A percentile compares a stretch with the other conserved stretches of the same genome.
Evolutionary conservation across 1,140 invertebrate species (phyloP).

Genomic region (Arion vulgaris): DNA sequence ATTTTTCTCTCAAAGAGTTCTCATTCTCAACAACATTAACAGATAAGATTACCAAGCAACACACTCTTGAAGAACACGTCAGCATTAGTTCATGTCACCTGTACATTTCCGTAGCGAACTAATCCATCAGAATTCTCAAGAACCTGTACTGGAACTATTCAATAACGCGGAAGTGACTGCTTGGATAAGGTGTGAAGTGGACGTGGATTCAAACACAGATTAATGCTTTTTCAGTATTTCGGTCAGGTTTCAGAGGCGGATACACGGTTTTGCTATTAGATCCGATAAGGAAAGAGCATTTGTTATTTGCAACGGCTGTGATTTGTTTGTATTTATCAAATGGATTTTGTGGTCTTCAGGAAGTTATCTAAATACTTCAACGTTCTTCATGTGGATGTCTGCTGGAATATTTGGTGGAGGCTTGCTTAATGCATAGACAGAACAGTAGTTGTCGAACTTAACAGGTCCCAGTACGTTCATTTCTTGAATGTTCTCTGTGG

Average conservation of each 20-base stretch:
- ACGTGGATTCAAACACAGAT: background rate
- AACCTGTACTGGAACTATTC: background rate
- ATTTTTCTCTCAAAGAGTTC: too few species aligned
- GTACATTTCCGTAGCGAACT: background rate
- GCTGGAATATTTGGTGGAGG: too few species aligned
- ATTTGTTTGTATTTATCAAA: background rate
- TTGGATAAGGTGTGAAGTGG: conserved; percentile 11
- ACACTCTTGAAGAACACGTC: background rate
- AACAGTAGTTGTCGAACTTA: too few species aligned
- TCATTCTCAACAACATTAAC: background rate
- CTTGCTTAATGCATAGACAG: too few species aligned
- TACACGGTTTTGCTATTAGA: background rate
- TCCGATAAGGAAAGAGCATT: background rate
- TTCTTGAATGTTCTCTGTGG: too few species aligned
- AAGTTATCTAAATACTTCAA: background rate
- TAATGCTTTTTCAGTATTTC: background rate
- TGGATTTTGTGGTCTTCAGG: background rate
- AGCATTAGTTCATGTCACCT: background rate
- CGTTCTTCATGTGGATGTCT: too few species aligned
- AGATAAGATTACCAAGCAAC: conserved; percentile 9
- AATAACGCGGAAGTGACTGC: background rate
- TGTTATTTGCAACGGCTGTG: background rate
- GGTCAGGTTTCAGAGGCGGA: background rate
- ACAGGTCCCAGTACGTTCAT: too few species aligned
- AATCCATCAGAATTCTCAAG: background rate